Evolutionary conservation across 2,113 vertebrate genomes (phyloP).

Genomic region (Nerophis ophidion): DNA sequence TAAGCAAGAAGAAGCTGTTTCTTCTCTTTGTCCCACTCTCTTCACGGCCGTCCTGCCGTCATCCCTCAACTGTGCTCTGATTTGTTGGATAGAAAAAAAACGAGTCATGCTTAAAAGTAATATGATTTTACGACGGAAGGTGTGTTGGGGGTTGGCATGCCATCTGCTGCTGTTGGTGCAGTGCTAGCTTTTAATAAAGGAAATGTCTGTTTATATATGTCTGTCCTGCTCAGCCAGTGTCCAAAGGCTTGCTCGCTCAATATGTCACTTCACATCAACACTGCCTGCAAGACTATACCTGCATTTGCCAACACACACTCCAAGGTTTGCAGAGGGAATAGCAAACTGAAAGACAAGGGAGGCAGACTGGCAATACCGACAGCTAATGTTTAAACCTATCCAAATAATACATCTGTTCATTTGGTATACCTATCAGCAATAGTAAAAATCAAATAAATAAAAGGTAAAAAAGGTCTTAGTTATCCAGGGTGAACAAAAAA

Average conservation of each 20-base stretch:
- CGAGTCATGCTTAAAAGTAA: slow-evolving; percentile 25
- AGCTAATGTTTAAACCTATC: too few species aligned
- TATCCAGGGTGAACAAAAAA: too few species aligned
- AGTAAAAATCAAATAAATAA: too few species aligned
- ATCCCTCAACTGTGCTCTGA: not conserved
- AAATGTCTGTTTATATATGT: slow-evolving; percentile 35
- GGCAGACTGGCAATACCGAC: not conserved
- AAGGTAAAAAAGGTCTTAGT: too few species aligned
- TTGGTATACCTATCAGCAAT: too few species aligned
- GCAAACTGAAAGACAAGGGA: not conserved
- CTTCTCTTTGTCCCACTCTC: slow-evolving; percentile 9
- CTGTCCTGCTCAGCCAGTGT: slow-evolving; percentile 33
- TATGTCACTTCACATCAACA: slow-evolving; percentile 52
- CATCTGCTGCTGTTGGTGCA: slow-evolving; percentile 42
- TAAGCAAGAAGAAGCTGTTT: slow-evolving; percentile 21
- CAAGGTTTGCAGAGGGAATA: not conserved
- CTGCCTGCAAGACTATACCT: slow-evolving; percentile 36
- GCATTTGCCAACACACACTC: slow-evolving; percentile 33
- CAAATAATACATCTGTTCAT: too few species aligned
- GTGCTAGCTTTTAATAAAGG: slow-evolving; percentile 4
- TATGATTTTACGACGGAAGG: slow-evolving; percentile 20
- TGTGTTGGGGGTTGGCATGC: not conserved
- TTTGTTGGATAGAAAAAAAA: slow-evolving; percentile 14
- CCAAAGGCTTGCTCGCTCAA: slow-evolving; percentile 43
- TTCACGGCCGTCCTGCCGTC: not conserved